Percentiles rank a stretch among this genome's conserved stretches.
These are phyloP conservation scores for Nixonia krombeini DNA, from an alignment of 1,140 invertebrate genomes.

Conservation along the genomic window DNA sequence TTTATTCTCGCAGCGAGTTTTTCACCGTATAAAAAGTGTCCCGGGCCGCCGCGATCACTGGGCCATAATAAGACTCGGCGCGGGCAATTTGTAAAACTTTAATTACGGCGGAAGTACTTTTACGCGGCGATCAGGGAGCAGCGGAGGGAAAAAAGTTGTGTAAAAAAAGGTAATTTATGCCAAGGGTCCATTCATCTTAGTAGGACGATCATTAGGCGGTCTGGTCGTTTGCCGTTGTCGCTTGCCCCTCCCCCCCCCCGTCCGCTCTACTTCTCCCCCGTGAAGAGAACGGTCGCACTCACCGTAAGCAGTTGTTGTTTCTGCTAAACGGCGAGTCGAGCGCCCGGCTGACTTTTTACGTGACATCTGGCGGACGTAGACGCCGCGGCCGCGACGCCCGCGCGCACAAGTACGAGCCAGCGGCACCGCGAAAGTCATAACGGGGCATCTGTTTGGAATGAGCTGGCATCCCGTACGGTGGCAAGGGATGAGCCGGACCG, in stretches of 20 bases:
- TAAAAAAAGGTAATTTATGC: constrained; percentile 9
- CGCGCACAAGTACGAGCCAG: constrained; percentile 5
- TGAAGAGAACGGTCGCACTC: too few species aligned
- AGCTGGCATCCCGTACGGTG: constrained; percentile 20
- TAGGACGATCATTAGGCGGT: constrained; percentile 7
- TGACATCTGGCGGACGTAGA: constrained; percentile 49
- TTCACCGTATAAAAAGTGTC: too few species aligned
- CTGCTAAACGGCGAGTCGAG: neutral
- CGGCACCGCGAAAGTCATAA: constrained; percentile 48
- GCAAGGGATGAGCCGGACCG: constrained; percentile 19
- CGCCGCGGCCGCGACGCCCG: constrained; percentile 1
- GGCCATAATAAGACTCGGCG: too few species aligned
- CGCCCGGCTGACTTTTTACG: constrained; percentile 44
- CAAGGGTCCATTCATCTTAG: constrained; percentile 6
- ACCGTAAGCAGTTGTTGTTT: constrained; percentile 5
- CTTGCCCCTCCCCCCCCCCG: neutral
- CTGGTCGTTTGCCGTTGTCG: constrained; percentile 8
- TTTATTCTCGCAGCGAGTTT: too few species aligned
- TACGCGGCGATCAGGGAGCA: too few species aligned
- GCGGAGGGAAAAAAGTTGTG: neutral
- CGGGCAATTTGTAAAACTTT: too few species aligned
- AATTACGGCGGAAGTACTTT: too few species aligned
- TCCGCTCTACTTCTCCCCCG: constrained; percentile 2
- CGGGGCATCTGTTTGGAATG: constrained; percentile 57
- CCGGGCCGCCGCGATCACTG: too few species aligned